phyloP scores from a whole-genome alignment of 53 echinoderm and acorn worm genomes.

The Henricia sp. region DNA sequence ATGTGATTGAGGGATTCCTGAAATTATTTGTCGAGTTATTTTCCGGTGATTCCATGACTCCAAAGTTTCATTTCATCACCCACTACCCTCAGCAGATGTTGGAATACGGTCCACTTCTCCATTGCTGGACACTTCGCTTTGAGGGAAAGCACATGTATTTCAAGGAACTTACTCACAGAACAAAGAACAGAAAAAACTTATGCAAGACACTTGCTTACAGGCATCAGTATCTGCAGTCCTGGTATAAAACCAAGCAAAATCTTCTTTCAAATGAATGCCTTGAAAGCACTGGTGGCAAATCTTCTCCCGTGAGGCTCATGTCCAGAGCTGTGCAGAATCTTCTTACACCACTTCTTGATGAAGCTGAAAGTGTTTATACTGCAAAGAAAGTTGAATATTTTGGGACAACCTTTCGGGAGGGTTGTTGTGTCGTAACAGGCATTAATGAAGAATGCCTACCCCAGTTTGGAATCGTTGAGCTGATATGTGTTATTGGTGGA shows the following conservation, averaged over 20 bases:
- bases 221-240: conserved; percentile 57
- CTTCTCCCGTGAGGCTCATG: conserved; percentile 24
- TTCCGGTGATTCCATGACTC: conserved; percentile 21
- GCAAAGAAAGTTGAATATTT: neutral
- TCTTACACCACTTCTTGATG: conserved; percentile 24
- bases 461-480: neutral
- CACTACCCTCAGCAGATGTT: conserved; percentile 41
- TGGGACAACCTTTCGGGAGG: conserved; percentile 26
- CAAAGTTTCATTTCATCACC: conserved; percentile 21
- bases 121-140: conserved; percentile 65
- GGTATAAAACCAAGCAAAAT: conserved; percentile 8
- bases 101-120: conserved; percentile 36
- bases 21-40: neutral
- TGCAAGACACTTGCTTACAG: conserved; percentile 58
- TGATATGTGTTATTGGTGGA: conserved; percentile 32
- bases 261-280: neutral
- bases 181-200: conserved; percentile 55
- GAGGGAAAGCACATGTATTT: conserved; percentile 64
- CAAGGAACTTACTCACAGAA: conserved; percentile 50
- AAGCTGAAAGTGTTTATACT: conserved; percentile 22
- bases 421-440: conserved; percentile 15
- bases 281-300: conserved; percentile 38
- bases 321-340: neutral
- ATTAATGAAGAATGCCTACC: neutral
- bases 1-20: conserved; percentile 27